phyloP scores from a whole-genome alignment of 2,797 vertebrate genomes.

The Molossus molossus region DNA sequence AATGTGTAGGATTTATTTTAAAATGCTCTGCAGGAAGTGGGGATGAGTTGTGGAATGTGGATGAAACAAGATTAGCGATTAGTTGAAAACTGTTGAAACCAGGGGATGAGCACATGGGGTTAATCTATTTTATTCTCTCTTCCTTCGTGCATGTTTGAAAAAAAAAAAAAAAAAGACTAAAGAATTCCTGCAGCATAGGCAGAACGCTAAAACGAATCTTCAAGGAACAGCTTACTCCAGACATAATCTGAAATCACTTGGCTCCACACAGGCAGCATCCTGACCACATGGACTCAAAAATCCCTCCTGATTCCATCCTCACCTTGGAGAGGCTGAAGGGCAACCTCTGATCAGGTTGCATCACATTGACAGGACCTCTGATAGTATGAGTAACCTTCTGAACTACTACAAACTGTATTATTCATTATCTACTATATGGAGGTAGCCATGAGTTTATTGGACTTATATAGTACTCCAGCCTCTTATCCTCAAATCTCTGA shows the following conservation, averaged over 20 bases:
- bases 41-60: neutral
- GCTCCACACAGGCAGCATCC: neutral
- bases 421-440: neutral
- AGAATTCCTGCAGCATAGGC: neutral
- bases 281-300: neutral
- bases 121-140: neutral
- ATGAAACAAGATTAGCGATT: neutral
- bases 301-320: neutral
- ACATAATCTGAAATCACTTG: neutral
- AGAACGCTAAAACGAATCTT: neutral
- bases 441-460: neutral
- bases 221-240: neutral
- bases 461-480: neutral
- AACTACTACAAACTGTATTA: neutral
- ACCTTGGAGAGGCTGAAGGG: neutral
- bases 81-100: neutral
- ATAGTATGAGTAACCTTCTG: neutral
- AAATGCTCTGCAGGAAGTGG: neutral
- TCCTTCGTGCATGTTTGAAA: neutral
- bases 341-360: neutral
- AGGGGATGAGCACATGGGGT: neutral
- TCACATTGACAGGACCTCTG: neutral
- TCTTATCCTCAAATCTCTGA: neutral
- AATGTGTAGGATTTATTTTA: constrained; percentile 4
- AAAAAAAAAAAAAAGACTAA: neutral